Base-by-base conservation (phyloP, 2,797 vertebrate species). In the Chrysocyon brachyurus region DNA sequence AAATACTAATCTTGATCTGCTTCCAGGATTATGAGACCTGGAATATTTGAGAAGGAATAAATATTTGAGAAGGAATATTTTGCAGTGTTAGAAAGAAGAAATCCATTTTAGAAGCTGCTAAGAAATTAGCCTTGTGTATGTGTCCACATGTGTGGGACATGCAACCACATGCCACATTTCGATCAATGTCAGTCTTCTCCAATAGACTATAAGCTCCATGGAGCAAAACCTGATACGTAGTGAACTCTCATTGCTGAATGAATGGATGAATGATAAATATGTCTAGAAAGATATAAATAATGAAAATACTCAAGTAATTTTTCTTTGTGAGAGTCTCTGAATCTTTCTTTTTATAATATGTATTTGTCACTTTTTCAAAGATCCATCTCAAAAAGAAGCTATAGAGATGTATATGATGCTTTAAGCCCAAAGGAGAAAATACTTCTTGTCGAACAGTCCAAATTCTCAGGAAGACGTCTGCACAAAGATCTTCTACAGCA, bases 51-150 rank as follows among this genome's bases (percentile, higher is more conserved):
- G 33, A 75, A 82, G 68, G 26, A 54, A 31, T 68, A 68, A 81
- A 73, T 68, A 75, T 61, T 96, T 81, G 73, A 90, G 33, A 75
- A 82, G 68, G 26, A 86, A 89, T 28, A 83, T 57, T 84, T 70
- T 40, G 33, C 21, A n/a, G 31, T 63, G 33, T 70, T 87, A 63
- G 33, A 56, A 73, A 46, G 22, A 75, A 91, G 84, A 87, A 87
- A 93, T 91, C 12, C 63, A 61, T 85, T 92, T 90, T 82, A 22
- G 66, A 77, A 89, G 36, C 28, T 89, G 57, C 26, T 66, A 73
- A 85, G 78, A 70, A 90, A 64, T 87, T 63, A 78, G 54, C 16
- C 12, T 49, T 72, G 56, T 12, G 21, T 59, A 26, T 2, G 3
- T 28, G 33, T 64, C 10, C 24, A 91, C 63, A 24, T 14, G 22